Percentiles rank a stretch among this genome's conserved stretches.
phyloP scores from a whole-genome alignment of 2,113 vertebrate species.

The Paracanthobrama guichenoti region DNA sequence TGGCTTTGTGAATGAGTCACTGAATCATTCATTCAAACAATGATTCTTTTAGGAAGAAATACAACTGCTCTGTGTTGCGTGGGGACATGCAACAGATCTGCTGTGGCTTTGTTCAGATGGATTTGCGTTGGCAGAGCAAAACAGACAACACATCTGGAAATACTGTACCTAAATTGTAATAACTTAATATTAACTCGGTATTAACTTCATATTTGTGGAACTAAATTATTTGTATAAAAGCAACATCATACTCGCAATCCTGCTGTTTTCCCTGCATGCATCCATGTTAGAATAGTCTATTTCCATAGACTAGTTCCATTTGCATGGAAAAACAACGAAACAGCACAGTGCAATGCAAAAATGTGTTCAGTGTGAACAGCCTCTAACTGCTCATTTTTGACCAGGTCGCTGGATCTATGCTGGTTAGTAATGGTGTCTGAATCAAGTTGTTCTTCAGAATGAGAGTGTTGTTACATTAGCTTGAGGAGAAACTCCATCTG shows the following conservation, averaged over 20 bases:
- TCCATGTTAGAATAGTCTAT: neutral
- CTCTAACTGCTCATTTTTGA: neutral
- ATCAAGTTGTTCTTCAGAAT: neutral
- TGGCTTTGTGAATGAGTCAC: neutral
- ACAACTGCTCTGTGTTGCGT: neutral
- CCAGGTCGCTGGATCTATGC: neutral
- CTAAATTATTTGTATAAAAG: neutral
- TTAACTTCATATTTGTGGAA: neutral
- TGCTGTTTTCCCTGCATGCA: neutral
- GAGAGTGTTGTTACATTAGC: slow-evolving; percentile 2
- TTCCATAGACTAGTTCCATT: too few relatives aligned
- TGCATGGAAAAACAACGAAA: too few relatives aligned
- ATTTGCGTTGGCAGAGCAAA: neutral
- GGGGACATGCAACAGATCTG: neutral
- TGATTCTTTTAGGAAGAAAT: neutral
- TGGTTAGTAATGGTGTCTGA: neutral
- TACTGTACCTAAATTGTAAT: neutral
- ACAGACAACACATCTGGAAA: neutral
- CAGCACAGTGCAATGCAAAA: too few relatives aligned
- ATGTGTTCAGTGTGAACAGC: neutral
- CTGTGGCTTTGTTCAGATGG: neutral
- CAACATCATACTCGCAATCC: neutral
- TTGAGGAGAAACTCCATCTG: slow-evolving; percentile 6
- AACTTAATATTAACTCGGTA: neutral
- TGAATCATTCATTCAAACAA: neutral